Evolutionary conservation across 2,797 vertebrate species (phyloP), one percentile per base, ranked within the genome.

Genomic region (Pristis pectinata): DNA sequence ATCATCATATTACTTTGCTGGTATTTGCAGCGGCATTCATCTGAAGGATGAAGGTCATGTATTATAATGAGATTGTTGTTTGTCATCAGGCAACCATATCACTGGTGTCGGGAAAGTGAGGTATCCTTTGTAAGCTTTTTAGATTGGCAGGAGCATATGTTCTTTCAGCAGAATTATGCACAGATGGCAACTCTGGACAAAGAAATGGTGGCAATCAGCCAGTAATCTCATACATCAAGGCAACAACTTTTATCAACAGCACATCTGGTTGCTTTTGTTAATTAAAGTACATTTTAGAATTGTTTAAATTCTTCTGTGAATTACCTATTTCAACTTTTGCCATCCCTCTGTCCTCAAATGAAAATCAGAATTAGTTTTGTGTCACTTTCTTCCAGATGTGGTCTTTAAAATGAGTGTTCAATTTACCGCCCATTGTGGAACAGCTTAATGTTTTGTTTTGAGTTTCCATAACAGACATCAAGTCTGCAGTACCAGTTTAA

Each of bases 11-110:
- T n/a, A 15, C 44, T 70, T 93, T 74, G 41, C 10, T 4, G 70
- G 92, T 37, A 72, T 53, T 72, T 93, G 92, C 24, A 2, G 67
- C 15, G 24, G 1, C 41, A 17, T 41, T 74, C 15, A 49, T 72
- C 74, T 93, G 41, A 93, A 93, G 67, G 64, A 74, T 93, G 92
- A 93, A 93, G 92, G 70, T 70, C 92, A 93, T 64, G 8, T 72
- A 74, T 93, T 93, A 93, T 72, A 93, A 93, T 72, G 44, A 93
- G 44, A 93, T 44, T 93, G 93, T 74, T 93, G 44, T 74, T 72
- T 93, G 67, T 74, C 64, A 93, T 93, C 92, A 74, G 74, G 44
- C 70, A 74, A 34, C 41, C 41, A 93, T 93, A 53, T 74, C 92
- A 53, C 0, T 53, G 37, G 92, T 93, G 92, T 93, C 92, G 93